Percentiles rank a stretch among this genome's conserved stretches.
Evolutionary conservation across 2,797 vertebrate species (phyloP).

Genomic region (Pangasius krempfi): DNA sequence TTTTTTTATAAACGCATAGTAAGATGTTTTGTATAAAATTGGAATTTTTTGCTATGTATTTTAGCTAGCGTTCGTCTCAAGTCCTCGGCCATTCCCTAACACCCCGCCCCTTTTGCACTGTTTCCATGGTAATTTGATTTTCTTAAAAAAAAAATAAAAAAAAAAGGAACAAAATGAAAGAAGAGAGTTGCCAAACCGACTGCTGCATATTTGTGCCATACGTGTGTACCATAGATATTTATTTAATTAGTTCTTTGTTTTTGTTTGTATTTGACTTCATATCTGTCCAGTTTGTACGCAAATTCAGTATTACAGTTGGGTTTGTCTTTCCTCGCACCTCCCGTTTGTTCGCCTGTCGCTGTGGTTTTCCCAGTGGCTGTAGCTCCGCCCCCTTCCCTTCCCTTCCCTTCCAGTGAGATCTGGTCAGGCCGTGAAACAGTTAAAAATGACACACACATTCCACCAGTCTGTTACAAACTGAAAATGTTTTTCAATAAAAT

Average conservation of each 20-base stretch:
- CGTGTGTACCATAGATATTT: constrained; percentile 99
- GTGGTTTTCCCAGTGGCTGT: constrained; percentile 82
- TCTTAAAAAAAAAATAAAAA: constrained; percentile 4
- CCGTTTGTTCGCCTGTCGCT: constrained; percentile 65
- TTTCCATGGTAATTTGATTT: constrained; percentile 83
- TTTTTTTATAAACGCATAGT: constrained; percentile 95
- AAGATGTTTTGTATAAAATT: constrained; percentile 99
- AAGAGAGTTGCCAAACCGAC: constrained; percentile 96
- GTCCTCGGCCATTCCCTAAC: constrained; percentile 87
- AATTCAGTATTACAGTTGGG: constrained; percentile 96
- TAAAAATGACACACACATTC: constrained; percentile 84
- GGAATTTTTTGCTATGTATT: constrained; percentile 99
- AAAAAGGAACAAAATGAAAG: constrained; percentile 71
- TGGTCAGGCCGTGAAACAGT: constrained; percentile 77
- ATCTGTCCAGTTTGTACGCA: constrained; percentile 95
- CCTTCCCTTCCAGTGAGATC: constrained; percentile 77
- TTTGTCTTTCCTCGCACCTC: constrained; percentile 71
- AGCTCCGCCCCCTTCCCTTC: constrained; percentile 69
- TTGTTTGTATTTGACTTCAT: constrained; percentile 68
- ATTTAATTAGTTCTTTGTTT: constrained; percentile 86
- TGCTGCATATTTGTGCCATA: constrained; percentile 99
- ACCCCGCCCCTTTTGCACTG: constrained; percentile 93
- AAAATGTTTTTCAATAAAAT: constrained; percentile 99
- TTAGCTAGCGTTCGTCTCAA: constrained; percentile 98
- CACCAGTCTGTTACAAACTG: constrained; percentile 98